Percentiles rank a stretch among this genome's conserved stretches.
Conservation (phyloP, 2,797 vertebrate genomes). For the Setipinna tenuifilis region DNA sequence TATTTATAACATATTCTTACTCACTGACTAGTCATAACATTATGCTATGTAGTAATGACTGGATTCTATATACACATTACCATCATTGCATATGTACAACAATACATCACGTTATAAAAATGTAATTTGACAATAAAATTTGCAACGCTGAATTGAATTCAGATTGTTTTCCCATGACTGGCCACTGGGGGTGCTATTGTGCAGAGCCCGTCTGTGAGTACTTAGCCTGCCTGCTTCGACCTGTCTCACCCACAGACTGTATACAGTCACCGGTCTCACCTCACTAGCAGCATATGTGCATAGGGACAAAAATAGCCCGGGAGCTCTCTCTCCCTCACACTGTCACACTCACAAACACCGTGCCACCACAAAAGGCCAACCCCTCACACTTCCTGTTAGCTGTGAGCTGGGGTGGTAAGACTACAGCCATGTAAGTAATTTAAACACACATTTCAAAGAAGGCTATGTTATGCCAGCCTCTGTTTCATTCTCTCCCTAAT, state of each 20-base stretch:
- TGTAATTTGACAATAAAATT: background rate
- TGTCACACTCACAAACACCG: background rate
- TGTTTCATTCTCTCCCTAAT: background rate
- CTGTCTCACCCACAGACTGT: slow-evolving; percentile 19
- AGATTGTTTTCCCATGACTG: slow-evolving; percentile 43
- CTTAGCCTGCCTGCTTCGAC: slow-evolving; percentile 48
- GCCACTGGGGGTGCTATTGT: slow-evolving; percentile 61
- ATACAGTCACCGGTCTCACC: background rate
- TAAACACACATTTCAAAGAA: background rate
- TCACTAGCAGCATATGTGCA: slow-evolving; percentile 28
- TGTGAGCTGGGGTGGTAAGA: background rate
- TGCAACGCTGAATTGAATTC: background rate
- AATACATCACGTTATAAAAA: background rate
- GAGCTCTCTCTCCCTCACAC: background rate
- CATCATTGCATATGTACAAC: no score
- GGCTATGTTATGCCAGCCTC: background rate
- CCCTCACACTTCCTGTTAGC: slow-evolving; percentile 4
- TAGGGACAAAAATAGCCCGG: slow-evolving; percentile 36
- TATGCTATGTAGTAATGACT: no score
- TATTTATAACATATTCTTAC: background rate
- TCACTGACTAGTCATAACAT: background rate
- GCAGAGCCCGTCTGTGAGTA: background rate
- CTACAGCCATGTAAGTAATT: background rate
- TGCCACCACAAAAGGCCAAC: background rate
- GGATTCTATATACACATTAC: no score